Evolutionary conservation across 2,888 invertebrate species (phyloP).

Genomic region (Sepiola atlantica): DNA sequence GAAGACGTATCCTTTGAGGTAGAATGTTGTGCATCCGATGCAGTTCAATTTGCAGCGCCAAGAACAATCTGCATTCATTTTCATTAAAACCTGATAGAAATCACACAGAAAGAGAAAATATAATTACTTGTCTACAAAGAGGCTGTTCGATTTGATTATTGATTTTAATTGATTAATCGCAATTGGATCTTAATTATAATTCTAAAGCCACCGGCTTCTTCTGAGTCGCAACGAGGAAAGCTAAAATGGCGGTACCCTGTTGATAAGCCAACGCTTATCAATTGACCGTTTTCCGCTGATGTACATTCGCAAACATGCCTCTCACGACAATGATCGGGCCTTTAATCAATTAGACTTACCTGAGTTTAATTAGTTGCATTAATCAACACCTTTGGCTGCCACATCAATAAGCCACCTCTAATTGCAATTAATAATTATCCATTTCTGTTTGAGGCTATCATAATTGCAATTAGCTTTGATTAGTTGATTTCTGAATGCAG

Average conservation of each 20-base stretch:
- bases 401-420: constrained; percentile 1
- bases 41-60: too few relatives aligned
- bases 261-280: constrained; percentile 2
- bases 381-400: constrained; percentile 13
- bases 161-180: not conserved
- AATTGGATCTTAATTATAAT: not conserved
- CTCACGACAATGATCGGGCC: not conserved
- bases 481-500: constrained; percentile 18
- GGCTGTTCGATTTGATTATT: not conserved
- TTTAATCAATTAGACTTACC: constrained; percentile 10
- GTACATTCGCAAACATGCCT: not conserved
- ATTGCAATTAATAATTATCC: constrained; percentile 21
- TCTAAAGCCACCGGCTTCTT: not conserved
- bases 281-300: not conserved
- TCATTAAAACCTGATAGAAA: too few relatives aligned
- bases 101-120: not conserved
- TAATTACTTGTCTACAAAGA: not conserved
- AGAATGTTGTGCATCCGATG: too few relatives aligned
- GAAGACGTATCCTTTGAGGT: too few relatives aligned
- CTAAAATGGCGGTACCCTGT: not conserved
- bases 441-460: not conserved
- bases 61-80: too few relatives aligned
- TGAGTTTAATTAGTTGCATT: constrained; percentile 32
- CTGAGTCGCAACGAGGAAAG: not conserved
- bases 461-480: constrained; percentile 32